Evolutionary conservation across 2,888 invertebrate species (phyloP).

Genomic region (Hofmannophila pseudospretella): DNA sequence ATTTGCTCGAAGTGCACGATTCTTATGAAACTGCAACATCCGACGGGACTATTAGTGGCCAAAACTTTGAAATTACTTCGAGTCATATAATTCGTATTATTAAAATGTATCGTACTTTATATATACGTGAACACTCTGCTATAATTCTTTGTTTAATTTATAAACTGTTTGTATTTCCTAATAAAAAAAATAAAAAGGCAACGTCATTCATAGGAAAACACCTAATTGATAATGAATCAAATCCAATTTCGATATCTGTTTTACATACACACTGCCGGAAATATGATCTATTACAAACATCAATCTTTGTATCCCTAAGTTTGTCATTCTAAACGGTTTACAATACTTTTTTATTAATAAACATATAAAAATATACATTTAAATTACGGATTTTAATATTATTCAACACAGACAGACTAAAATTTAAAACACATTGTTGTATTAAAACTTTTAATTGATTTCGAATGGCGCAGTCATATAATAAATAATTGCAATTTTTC

Average conservation of each 20-base stretch:
- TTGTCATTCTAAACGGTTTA: slow-evolving; percentile 44
- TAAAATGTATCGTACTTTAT: too few relatives aligned
- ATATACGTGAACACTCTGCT: too few relatives aligned
- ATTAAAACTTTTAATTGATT: neutral
- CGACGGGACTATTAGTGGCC: too few relatives aligned
- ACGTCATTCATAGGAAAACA: too few relatives aligned
- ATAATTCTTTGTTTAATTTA: too few relatives aligned
- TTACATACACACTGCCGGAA: neutral
- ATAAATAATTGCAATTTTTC: too few relatives aligned
- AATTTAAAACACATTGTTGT: neutral
- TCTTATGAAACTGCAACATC: too few relatives aligned
- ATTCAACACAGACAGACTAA: slow-evolving; percentile 7
- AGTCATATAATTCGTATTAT: too few relatives aligned
- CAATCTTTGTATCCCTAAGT: slow-evolving; percentile 29
- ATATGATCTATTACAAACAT: slow-evolving; percentile 37
- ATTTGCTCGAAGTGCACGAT: too few relatives aligned
- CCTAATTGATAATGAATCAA: neutral
- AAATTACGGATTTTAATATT: slow-evolving; percentile 42
- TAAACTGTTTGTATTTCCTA: too few relatives aligned
- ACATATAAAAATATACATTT: slow-evolving; percentile 72
- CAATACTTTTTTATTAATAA: slow-evolving; percentile 68
- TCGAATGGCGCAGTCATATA: neutral
- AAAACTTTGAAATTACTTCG: too few relatives aligned
- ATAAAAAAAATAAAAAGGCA: too few relatives aligned
- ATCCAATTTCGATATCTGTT: neutral